Evolutionary conservation across 2,113 vertebrate species (phyloP).

Genomic region (Hucho hucho): DNA sequence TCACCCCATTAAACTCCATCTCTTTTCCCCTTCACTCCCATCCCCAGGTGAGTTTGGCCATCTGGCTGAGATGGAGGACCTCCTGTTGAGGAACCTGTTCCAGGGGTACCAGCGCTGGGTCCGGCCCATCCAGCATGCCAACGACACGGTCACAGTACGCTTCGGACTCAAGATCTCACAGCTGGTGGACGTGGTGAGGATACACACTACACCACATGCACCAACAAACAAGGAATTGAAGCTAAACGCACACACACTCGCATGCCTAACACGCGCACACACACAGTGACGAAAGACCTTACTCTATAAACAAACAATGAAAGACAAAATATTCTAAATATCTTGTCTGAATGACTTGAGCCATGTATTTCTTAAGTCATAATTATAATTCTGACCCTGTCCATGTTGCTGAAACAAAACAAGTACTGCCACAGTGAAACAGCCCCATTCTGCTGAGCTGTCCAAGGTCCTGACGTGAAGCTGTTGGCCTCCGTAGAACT

Average conservation of each 20-base stretch:
- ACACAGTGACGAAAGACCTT: not conserved
- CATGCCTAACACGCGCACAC: not conserved
- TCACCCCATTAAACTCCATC: not conserved
- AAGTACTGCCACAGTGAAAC: not conserved
- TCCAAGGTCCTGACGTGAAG: slow-evolving; percentile 56
- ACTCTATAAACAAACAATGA: no score
- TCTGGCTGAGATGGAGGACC: slow-evolving; percentile 83
- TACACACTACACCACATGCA: not conserved
- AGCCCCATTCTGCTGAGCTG: slow-evolving; percentile 21
- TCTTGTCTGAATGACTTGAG: not conserved
- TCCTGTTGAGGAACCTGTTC: slow-evolving; percentile 84
- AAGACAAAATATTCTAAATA: not conserved
- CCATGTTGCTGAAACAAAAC: not conserved
- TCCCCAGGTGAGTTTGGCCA: slow-evolving; percentile 74
- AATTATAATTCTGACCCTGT: not conserved
- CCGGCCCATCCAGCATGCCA: slow-evolving; percentile 85
- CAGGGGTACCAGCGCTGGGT: slow-evolving; percentile 94
- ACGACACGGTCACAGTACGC: slow-evolving; percentile 88
- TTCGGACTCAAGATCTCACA: slow-evolving; percentile 97
- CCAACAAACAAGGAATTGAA: not conserved
- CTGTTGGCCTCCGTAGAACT: slow-evolving; percentile 22
- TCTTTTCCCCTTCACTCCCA: slow-evolving; percentile 43
- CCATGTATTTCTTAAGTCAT: not conserved
- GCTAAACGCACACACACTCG: not conserved
- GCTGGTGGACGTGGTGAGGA: slow-evolving; percentile 93